Conservation (phyloP, 2,888 invertebrate species). For the Scelioninae gen. 1 region DNA sequence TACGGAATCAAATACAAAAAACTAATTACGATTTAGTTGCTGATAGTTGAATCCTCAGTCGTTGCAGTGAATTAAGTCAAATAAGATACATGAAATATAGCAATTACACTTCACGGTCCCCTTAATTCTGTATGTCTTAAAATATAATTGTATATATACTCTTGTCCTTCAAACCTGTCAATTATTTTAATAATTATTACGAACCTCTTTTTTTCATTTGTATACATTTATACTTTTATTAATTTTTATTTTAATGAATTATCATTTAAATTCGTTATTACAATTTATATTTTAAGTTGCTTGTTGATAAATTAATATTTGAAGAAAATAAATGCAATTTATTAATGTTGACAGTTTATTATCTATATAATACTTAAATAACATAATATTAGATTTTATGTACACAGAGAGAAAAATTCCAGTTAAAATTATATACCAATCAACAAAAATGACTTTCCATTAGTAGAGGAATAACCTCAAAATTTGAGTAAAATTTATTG, state of each 20-base stretch:
- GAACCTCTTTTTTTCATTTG: constrained; percentile 25
- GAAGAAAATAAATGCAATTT: not conserved
- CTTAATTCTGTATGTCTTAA: constrained; percentile 61
- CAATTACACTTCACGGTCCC: constrained; percentile 63
- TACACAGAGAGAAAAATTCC: too few relatives aligned
- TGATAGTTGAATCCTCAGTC: constrained; percentile 55
- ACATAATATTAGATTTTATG: too few relatives aligned
- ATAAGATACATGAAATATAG: constrained; percentile 62
- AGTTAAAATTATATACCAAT: too few relatives aligned
- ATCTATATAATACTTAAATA: too few relatives aligned
- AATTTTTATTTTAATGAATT: not conserved
- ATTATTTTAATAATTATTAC: constrained; percentile 51
- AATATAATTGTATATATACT: constrained; percentile 54
- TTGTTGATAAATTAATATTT: too few relatives aligned
- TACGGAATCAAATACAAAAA: constrained; percentile 49
- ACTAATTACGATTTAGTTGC: constrained; percentile 53
- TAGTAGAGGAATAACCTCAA: too few relatives aligned
- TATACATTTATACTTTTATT: constrained; percentile 23
- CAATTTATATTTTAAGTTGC: too few relatives aligned
- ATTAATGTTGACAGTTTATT: not conserved
- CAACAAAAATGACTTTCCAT: too few relatives aligned
- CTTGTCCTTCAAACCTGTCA: constrained; percentile 43
- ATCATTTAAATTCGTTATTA: not conserved
- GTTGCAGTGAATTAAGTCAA: constrained; percentile 51
- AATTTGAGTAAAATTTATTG: too few relatives aligned